A percentile compares a stretch with the other conserved stretches of the same genome.
These are phyloP conservation scores for Diuraphis noxia DNA, from an alignment of 1,140 invertebrate genomes.

Conservation along the genomic window DNA sequence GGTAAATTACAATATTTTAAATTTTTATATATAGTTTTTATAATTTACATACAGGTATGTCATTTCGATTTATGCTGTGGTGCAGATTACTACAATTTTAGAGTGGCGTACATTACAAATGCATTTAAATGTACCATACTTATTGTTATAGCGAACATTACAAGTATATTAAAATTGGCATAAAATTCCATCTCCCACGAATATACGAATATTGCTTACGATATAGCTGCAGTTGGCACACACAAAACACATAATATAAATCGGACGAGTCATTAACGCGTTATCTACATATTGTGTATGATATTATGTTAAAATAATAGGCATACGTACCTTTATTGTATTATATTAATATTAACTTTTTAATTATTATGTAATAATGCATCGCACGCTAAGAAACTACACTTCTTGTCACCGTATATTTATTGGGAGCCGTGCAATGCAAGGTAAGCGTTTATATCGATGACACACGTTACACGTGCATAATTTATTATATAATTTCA, in stretches of 20 bases:
- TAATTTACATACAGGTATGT: too few relatives aligned
- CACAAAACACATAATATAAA: background rate
- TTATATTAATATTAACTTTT: background rate
- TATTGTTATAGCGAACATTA: too few relatives aligned
- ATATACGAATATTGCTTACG: background rate
- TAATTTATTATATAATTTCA: background rate
- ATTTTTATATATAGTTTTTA: too few relatives aligned
- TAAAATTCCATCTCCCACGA: too few relatives aligned
- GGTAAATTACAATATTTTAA: too few relatives aligned
- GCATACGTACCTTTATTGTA: background rate
- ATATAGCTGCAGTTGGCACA: too few relatives aligned
- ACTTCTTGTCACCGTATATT: background rate
- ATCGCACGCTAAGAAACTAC: background rate
- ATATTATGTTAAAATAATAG: background rate
- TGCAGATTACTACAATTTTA: too few relatives aligned
- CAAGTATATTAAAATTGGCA: too few relatives aligned
- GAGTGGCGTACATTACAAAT: too few relatives aligned
- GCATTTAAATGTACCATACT: too few relatives aligned
- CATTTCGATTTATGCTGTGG: too few relatives aligned
- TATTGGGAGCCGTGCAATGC: background rate
- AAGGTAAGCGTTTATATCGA: slow-evolving; percentile 8
- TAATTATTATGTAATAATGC: background rate
- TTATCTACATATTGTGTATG: background rate
- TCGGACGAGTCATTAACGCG: background rate
- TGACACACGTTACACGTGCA: background rate